These are phyloP conservation scores for Notarius lentiginosus DNA, from an alignment of 2,113 vertebrate genomes.

Conservation along the genomic window DNA sequence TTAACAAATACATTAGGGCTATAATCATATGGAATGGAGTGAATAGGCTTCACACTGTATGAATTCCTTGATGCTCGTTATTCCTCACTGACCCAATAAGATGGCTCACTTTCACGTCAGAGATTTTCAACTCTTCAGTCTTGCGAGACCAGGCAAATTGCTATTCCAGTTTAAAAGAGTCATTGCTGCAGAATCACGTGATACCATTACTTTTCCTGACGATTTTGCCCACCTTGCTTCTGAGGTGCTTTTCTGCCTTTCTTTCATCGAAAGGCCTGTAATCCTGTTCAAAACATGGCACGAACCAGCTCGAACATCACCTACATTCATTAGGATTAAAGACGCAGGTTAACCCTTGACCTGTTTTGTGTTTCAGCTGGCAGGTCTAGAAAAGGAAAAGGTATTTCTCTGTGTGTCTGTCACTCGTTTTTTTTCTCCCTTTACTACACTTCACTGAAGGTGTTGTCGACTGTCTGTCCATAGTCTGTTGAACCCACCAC, in stretches of 20 bases:
- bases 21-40: not conserved
- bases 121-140: not conserved
- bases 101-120: not conserved
- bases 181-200: not conserved
- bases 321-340: not conserved
- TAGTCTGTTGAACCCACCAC: not conserved
- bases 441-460: not conserved
- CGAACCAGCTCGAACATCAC: not conserved
- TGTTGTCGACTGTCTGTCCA: constrained; percentile 27
- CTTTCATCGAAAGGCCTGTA: no score
- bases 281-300: not conserved
- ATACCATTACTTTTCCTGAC: not conserved
- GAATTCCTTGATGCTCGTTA: not conserved
- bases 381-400: constrained; percentile 74
- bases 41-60: not conserved
- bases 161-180: not conserved
- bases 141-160: not conserved
- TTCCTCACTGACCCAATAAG: not conserved
- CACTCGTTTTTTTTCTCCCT: constrained; percentile 4
- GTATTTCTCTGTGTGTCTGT: constrained; percentile 64
- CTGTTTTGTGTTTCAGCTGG: constrained; percentile 78
- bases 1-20: not conserved
- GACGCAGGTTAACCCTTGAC: constrained; percentile 51
- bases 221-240: not conserved
- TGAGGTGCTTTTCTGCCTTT: not conserved